Conservation (phyloP, 2,888 invertebrate genomes). For the Ceriagrion tenellum region DNA sequence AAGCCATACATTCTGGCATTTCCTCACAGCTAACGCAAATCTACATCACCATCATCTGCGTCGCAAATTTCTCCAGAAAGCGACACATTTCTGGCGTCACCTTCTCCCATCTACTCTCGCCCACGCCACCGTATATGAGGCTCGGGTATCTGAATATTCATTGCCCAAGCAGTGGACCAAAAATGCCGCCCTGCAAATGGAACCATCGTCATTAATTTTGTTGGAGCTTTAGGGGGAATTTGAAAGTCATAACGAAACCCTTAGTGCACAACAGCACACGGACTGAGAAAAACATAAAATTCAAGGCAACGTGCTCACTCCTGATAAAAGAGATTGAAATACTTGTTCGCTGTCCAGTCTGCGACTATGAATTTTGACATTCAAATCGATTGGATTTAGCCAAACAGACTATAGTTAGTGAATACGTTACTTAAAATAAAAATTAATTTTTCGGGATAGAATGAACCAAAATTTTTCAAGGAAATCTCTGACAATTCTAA, state of each 20-base stretch:
- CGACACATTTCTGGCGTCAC: neutral
- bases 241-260: neutral
- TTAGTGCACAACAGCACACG: neutral
- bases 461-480: too few species aligned
- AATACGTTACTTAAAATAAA: too few species aligned
- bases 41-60: neutral
- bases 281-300: neutral
- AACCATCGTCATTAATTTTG: neutral
- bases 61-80: neutral
- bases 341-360: neutral
- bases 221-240: neutral
- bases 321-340: neutral
- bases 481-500: too few species aligned
- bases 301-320: neutral
- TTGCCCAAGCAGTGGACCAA: neutral
- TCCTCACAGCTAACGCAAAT: neutral
- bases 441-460: too few species aligned
- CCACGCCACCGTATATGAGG: too few species aligned
- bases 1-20: neutral
- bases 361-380: too few species aligned
- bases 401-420: too few species aligned
- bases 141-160: neutral
- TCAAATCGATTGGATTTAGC: too few species aligned
- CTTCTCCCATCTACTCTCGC: too few species aligned
- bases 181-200: neutral